Base-by-base conservation (phyloP, 1,140 invertebrate genomes). In the Panulirus ornatus region DNA sequence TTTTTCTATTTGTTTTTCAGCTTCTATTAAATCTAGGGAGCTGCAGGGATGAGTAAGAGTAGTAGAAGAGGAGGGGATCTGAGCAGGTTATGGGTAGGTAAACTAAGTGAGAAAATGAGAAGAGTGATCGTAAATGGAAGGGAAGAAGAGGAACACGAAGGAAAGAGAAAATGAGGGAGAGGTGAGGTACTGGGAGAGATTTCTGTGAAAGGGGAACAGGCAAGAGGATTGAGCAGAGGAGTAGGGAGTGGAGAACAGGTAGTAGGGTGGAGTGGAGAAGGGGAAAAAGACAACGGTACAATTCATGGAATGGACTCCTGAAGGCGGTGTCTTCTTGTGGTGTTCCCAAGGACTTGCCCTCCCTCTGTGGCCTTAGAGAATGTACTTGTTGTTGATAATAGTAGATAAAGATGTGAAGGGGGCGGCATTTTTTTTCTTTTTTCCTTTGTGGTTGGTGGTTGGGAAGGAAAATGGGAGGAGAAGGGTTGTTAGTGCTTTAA, bases 231-330 rank as follows among this genome's bases (percentile, higher is more conserved):
- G n/a, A n/a, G n/a, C n/a, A n/a, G n/a, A n/a, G n/a, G n/a, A n/a
- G n/a, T n/a, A 58, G 30, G 63, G 70, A 42, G 75, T 40, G 14
- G 38, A n/a, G 40, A 22, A 40, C 40, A 76, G 40, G 40, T 42
- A 19, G 36, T 42, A 40, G 22, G 54, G 54, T 34, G 51, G 27
- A 63, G 36, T 40, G 54, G 75, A 78, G 22, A 42, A 36, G 30
- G 47, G 54, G 27, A 58, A 40, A 66, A 6, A 27, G 79, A 38
- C 27, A 58, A 47, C 44, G 79, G 11, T 0, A 84, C 38, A 36
- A 70, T 54, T 83, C 81, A 84, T 1, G 22, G 63, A 42, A 71
- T 70, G 16, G 71, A 51, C 76, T 51, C 14, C 42, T 79, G 38
- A 36, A 84, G 36, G 63, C 19, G 38, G 51, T 47, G 5, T 47